phyloP scores from a whole-genome alignment of 2,797 vertebrate species.

The Anas georgica region DNA sequence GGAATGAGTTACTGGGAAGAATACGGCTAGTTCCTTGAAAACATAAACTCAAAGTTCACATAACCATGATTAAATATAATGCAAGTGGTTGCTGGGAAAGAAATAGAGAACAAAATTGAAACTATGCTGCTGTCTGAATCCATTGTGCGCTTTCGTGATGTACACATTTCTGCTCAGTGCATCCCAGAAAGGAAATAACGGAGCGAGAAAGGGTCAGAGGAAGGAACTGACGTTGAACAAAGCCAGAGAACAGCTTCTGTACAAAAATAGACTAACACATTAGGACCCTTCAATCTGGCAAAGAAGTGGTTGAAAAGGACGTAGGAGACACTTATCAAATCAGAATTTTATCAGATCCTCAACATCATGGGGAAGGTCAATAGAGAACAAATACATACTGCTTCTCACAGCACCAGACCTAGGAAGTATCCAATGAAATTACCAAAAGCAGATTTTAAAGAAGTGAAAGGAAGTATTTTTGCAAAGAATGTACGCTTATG shows the following conservation, averaged over 20 bases:
- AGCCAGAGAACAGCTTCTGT: background rate
- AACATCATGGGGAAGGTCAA: rapidly evolving
- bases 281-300: background rate
- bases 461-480: background rate
- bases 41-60: background rate
- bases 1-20: background rate
- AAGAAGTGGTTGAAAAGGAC: background rate
- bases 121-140: background rate
- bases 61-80: rapidly evolving
- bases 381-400: background rate
- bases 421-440: background rate
- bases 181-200: rapidly evolving
- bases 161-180: background rate
- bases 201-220: background rate
- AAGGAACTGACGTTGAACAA: background rate
- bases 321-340: background rate
- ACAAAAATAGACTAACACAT: background rate
- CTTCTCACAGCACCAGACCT: background rate
- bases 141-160: background rate
- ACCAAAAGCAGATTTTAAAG: background rate
- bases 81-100: background rate
- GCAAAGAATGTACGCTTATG: background rate
- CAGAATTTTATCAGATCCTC: background rate
- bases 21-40: background rate
- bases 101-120: background rate